phyloP scores from a whole-genome alignment of 2,888 invertebrate species.

The Penaeus monodon region DNA sequence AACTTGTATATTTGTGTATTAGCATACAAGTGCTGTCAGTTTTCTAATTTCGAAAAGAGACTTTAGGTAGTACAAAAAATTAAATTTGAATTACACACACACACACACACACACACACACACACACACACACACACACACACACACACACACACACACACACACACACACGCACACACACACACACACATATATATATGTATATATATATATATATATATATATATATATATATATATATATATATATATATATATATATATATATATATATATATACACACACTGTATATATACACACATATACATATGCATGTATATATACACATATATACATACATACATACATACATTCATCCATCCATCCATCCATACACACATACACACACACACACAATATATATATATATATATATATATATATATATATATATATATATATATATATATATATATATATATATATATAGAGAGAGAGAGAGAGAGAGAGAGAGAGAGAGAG shows the following conservation, averaged over 20 bases:
- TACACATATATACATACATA: neutral
- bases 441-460: neutral
- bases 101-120: neutral
- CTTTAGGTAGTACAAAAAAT: neutral
- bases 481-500: constrained; percentile 16
- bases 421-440: constrained; percentile 1
- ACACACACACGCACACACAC: neutral
- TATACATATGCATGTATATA: neutral
- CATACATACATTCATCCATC: neutral
- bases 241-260: constrained; percentile 3
- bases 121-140: neutral
- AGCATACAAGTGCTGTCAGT: too few relatives aligned
- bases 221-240: neutral
- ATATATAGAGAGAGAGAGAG: neutral
- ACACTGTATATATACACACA: neutral
- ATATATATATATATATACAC: neutral
- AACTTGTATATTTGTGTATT: too few relatives aligned
- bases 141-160: neutral
- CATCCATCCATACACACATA: neutral
- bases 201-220: neutral
- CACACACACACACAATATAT: neutral
- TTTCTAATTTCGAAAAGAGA: too few relatives aligned
- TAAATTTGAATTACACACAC: neutral
- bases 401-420: neutral
- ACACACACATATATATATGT: constrained; percentile 20